phyloP scores from a whole-genome alignment of 2,113 vertebrate genomes.

The cat (Felis catus) region DNA sequence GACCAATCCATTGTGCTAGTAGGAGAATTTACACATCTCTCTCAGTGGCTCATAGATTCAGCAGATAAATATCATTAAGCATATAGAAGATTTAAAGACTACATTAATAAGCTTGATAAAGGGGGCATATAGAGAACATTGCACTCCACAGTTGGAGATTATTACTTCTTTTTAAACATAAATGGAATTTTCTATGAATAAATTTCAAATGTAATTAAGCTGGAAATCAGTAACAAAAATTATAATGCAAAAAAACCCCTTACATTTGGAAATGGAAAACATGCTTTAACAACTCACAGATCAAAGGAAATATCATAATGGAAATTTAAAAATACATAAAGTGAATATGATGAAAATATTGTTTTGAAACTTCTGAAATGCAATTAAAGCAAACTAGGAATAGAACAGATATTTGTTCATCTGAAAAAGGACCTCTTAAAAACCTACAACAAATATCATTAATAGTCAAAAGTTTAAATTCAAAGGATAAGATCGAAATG shows the following conservation, averaged over 20 bases:
- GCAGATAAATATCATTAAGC: neutral
- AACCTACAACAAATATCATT: neutral
- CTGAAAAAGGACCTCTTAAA: neutral
- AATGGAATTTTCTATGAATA: conserved; percentile 43
- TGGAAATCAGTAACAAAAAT: conserved; percentile 41
- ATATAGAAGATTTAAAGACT: neutral
- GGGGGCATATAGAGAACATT: neutral
- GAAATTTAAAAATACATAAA: conserved; percentile 31
- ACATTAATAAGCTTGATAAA: neutral
- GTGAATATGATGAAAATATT: conserved; percentile 11
- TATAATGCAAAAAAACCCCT: neutral
- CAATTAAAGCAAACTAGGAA: neutral
- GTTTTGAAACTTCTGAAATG: conserved; percentile 18
- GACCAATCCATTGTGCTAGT: neutral
- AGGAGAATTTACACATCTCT: neutral
- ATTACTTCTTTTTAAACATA: conserved; percentile 1
- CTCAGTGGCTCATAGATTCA: neutral
- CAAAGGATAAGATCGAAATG: neutral
- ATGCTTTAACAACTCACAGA: neutral
- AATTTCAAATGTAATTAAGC: conserved; percentile 50
- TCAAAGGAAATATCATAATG: conserved; percentile 5
- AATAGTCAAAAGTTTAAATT: neutral
- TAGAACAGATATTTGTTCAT: neutral
- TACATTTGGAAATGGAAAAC: conserved; percentile 1
- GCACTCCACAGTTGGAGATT: neutral